These are phyloP conservation scores for Salvelinus alpinus DNA, from an alignment of 2,113 vertebrate species.

Conservation along the genomic window DNA sequence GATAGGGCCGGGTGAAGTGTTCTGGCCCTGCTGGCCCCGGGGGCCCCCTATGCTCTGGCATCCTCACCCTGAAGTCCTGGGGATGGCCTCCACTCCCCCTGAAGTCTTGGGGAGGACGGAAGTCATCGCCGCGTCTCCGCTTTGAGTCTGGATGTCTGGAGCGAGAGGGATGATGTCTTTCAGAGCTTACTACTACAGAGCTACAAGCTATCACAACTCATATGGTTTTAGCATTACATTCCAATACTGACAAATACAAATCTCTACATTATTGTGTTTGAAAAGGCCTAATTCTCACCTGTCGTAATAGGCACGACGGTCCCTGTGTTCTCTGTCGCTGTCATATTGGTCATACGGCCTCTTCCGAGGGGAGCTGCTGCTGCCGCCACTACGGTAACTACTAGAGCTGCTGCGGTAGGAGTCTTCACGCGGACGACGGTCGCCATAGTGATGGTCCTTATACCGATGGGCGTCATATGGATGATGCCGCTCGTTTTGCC, in stretches of 20 bases:
- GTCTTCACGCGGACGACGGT: constrained; percentile 84
- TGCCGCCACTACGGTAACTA: constrained; percentile 83
- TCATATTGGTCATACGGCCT: constrained; percentile 90
- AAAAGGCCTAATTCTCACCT: constrained; percentile 71
- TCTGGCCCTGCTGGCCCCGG: constrained; percentile 74
- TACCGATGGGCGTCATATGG: constrained; percentile 90
- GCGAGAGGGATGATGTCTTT: not conserved
- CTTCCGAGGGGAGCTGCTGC: constrained; percentile 86
- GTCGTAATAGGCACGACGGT: constrained; percentile 92
- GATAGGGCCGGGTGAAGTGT: constrained; percentile 89
- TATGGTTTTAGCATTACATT: not conserved
- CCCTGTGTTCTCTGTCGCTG: constrained; percentile 92
- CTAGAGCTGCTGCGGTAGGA: constrained; percentile 87
- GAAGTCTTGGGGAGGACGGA: constrained; percentile 85
- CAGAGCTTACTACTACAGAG: not conserved
- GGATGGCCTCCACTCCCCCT: constrained; percentile 69
- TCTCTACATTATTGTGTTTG: not conserved
- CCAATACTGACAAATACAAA: not conserved
- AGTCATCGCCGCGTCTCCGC: constrained; percentile 88
- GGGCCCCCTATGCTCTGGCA: constrained; percentile 86
- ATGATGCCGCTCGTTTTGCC: constrained; percentile 91
- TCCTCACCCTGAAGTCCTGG: constrained; percentile 89
- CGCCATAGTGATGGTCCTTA: constrained; percentile 92
- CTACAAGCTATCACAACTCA: not conserved
- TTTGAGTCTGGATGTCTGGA: constrained; percentile 90